A percentile compares a stretch with the other conserved stretches of the same genome.
These are phyloP conservation scores for Phrynosoma platyrhinos DNA, from an alignment of 2,113 vertebrate species.

Conservation along the genomic window DNA sequence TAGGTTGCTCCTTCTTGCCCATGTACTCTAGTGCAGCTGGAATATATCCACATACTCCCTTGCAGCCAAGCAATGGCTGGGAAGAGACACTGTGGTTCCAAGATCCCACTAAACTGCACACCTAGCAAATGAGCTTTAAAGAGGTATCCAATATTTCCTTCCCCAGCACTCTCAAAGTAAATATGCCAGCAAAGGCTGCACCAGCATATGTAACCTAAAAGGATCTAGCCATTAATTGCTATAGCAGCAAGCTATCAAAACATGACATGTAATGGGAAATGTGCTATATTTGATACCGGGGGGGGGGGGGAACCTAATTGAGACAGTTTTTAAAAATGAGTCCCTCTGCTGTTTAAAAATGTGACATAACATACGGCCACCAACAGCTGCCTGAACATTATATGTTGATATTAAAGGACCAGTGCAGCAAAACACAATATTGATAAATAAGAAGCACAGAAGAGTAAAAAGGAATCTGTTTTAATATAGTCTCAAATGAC, in stretches of 20 bases:
- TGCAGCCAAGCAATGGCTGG: too few relatives aligned
- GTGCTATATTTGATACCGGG: not conserved
- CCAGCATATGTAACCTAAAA: too few relatives aligned
- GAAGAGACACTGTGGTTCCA: too few relatives aligned
- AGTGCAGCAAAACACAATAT: constrained; percentile 50
- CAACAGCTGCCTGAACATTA: constrained; percentile 37
- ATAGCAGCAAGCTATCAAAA: not conserved
- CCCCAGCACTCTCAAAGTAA: too few relatives aligned
- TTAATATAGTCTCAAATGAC: constrained; percentile 34
- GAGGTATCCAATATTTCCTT: too few relatives aligned
- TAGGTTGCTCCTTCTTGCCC: too few relatives aligned
- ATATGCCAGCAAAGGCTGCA: too few relatives aligned
- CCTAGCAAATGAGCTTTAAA: too few relatives aligned
- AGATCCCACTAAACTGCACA: too few relatives aligned
- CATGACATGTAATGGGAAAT: not conserved
- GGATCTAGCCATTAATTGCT: too few relatives aligned
- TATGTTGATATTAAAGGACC: constrained; percentile 27
- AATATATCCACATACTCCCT: too few relatives aligned
- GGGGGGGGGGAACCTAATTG: not conserved
- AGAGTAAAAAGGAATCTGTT: constrained; percentile 42
- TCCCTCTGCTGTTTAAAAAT: not conserved
- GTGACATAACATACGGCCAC: constrained; percentile 33
- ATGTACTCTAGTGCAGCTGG: too few relatives aligned
- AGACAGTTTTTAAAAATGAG: not conserved
- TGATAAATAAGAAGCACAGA: constrained; percentile 36